A percentile compares a stretch with the other conserved stretches of the same genome.
Conservation (phyloP, 2,113 vertebrate species). For the Microtus montanus region DNA sequence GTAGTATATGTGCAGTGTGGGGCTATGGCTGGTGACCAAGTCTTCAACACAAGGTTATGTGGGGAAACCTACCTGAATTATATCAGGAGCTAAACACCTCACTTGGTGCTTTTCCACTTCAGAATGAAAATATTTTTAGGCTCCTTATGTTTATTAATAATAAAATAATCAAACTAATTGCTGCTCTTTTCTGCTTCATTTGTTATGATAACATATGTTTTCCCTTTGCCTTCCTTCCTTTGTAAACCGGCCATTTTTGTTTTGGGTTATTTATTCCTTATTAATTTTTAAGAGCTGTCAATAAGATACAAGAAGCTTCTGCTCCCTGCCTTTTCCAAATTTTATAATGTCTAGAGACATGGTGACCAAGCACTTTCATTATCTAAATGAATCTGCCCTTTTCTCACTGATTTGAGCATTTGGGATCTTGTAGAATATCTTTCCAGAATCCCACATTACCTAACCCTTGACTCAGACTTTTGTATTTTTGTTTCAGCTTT, state of each 20-base stretch:
- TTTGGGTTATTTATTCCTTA: background rate
- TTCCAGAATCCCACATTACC: background rate
- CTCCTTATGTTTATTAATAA: constrained; percentile 11
- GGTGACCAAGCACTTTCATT: background rate
- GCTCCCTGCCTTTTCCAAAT: background rate
- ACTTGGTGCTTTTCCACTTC: background rate
- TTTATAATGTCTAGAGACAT: background rate
- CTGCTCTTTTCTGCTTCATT: background rate
- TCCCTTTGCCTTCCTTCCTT: constrained; percentile 4
- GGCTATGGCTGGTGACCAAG: background rate
- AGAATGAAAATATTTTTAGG: background rate
- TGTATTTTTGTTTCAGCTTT: background rate
- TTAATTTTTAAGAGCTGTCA: constrained; percentile 7
- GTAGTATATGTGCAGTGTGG: background rate
- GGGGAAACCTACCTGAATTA: background rate
- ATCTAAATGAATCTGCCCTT: background rate
- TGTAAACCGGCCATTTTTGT: background rate
- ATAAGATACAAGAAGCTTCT: background rate
- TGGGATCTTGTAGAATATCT: background rate
- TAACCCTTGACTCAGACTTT: background rate
- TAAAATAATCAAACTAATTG: background rate
- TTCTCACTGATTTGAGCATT: background rate
- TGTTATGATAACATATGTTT: background rate
- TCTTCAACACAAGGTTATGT: background rate
- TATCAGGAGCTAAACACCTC: background rate